Evolutionary conservation across 2,888 invertebrate genomes (phyloP).

Genomic region (Limnephilus auricula): DNA sequence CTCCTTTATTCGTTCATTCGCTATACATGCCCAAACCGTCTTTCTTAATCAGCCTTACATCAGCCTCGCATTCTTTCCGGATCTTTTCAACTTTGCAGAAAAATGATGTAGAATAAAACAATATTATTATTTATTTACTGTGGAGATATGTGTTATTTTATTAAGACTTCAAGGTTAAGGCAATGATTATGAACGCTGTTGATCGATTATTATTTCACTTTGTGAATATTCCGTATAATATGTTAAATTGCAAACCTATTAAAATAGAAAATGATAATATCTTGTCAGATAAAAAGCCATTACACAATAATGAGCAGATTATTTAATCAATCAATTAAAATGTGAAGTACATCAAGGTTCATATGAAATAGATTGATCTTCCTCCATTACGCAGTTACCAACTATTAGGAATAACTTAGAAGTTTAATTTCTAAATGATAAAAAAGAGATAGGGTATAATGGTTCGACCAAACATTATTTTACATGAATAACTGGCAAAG

Average conservation of each 20-base stretch:
- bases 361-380: conserved; percentile 23
- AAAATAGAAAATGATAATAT: background rate
- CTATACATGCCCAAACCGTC: no score
- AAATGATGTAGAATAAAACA: background rate
- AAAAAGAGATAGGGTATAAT: background rate
- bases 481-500: no score
- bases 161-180: background rate
- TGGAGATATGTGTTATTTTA: no score
- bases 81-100: background rate
- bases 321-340: background rate
- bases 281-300: conserved; percentile 7
- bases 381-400: background rate
- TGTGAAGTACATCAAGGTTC: background rate
- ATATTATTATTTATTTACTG: background rate
- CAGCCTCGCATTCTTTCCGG: no score
- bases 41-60: no score
- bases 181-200: background rate
- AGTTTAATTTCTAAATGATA: background rate
- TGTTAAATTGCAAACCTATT: background rate
- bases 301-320: background rate
- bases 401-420: background rate
- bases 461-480: no score
- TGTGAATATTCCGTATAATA: background rate
- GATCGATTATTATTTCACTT: background rate
- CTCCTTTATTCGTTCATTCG: no score